Base-by-base conservation (phyloP, 1,140 invertebrate species). In the Neelides sp. region DNA sequence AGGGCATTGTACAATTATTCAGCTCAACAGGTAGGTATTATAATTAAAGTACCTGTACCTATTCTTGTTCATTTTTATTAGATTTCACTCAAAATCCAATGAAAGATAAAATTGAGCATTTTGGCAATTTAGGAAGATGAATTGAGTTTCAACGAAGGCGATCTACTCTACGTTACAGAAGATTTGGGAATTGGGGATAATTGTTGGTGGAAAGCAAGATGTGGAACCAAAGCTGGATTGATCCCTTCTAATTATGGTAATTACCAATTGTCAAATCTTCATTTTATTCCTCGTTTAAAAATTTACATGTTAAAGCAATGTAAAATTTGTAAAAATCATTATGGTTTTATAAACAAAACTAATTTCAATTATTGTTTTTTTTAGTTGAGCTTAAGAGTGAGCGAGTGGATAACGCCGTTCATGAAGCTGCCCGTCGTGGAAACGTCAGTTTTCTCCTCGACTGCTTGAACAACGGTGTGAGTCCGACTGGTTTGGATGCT, bases 371-470 rank as follows among this genome's bases (percentile, higher is more conserved):
- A 34, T n/a, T n/a, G 26, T 17, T 35, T 48, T 54, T 65, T 69
- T 10, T 59, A 80, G 77, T 80, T 47, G 73, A 75, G 65, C 69
- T 73, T 55, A 77, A 77, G 62, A 75, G 73, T 20, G 73, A 80
- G 63, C 70, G 75, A 54, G 68, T 81, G 37, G 71, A 78, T 46
- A 68, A 75, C 52, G 79, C 80, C 13, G 62, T 83, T 19, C 80
- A 83, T 61, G 80, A 83, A 65, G 80, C 79, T 55, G 78, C 79
- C 2, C 75, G 77, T 62, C 66, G 80, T 53, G 81, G 80, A 17
- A 82, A 83, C 63, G 58, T 79, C 3, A 68, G 66, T 4, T 78
- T 81, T 59, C 61, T 83, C 46, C 60, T 63, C 47, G 78, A 83
- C 66, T 80, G 78, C 61, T 62, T 83, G 7, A 62, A 63, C 42